phyloP scores from a whole-genome alignment of 2,888 invertebrate genomes.

The Autographa gamma region DNA sequence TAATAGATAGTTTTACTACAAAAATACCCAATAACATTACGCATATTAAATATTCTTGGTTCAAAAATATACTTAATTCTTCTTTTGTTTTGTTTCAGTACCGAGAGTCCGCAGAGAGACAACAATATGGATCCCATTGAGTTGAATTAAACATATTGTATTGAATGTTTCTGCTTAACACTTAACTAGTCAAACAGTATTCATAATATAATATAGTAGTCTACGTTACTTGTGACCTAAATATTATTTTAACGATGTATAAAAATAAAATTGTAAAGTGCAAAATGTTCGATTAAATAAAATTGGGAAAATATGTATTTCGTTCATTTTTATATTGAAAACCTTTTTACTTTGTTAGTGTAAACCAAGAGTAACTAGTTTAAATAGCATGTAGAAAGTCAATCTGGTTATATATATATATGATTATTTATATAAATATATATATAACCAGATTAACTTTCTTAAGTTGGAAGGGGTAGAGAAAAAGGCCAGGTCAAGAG shows the following conservation, averaged over 20 bases:
- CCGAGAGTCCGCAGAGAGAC: conserved; percentile 61
- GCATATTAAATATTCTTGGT: neutral
- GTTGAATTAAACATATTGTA: conserved; percentile 44
- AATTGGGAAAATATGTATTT: conserved; percentile 32
- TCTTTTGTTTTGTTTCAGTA: conserved; percentile 67
- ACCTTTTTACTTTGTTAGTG: neutral
- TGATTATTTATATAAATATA: no score
- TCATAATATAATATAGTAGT: conserved; percentile 21
- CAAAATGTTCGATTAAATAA: conserved; percentile 45
- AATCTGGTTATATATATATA: no score
- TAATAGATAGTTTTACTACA: no score
- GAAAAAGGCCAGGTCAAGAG: no score
- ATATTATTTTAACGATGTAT: conserved; percentile 47
- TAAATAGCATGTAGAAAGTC: no score
- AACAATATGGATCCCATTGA: conserved; percentile 60
- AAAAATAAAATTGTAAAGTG: conserved; percentile 32
- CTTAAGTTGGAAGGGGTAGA: no score
- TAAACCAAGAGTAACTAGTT: neutral
- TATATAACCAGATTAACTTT: no score
- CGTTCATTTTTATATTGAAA: conserved; percentile 15
- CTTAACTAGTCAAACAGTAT: conserved; percentile 48
- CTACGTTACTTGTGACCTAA: conserved; percentile 33
- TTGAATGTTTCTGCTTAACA: conserved; percentile 38
- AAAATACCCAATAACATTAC: no score
- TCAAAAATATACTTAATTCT: conserved; percentile 8